Evolutionary conservation across 2,888 invertebrate species (phyloP), one percentile per base, ranked within the genome.

Genomic region (Leucania comma): DNA sequence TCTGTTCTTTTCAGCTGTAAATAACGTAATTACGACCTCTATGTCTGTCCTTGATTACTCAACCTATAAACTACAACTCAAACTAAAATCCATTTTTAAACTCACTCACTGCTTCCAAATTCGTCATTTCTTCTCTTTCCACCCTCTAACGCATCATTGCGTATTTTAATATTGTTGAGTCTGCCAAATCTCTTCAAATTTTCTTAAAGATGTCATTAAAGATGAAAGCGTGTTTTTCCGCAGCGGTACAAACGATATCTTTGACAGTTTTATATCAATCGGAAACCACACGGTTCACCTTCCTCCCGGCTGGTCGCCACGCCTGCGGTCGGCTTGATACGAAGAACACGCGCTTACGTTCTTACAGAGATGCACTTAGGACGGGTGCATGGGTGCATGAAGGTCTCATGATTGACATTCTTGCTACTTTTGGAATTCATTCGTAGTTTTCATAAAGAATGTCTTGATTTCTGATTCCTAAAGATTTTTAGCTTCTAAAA

Each of bases 201-300:
- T 74, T 74, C 35, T 71, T 35, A 20, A 60, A 73, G 32, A 54
- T 65, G 46, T 59, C 59, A 70, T 70, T 75, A 60, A 71, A 72
- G 67, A 78, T 73, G 78, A 82, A 82, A 84, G 70, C 66, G 62
- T 69, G 60, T 69, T 69, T 81, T 79, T 66, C 51, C 68, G 58
- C 60, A 64, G 61, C 26, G 38, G 54, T 56, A 59, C 54, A 57
- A 29, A 66, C 51, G 48, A 72, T 77, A 58, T 65, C 69, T 60
- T 77, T 81, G 79, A 85, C 83, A 83, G 78, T 74, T 86, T 82
- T 78, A 85, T 87, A 79, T 85, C 73, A 81, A 81, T 85, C 82
- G 83, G 75, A 84, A 87, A 84, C 86, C 84, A 66, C 86, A 85
- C 59, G 57, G 72, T 72, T 85, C 78, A 83, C 82, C 86, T 87